Conservation (phyloP, 53 echinoderm and acorn worm species). For the Pentamera pediparva region DNA sequence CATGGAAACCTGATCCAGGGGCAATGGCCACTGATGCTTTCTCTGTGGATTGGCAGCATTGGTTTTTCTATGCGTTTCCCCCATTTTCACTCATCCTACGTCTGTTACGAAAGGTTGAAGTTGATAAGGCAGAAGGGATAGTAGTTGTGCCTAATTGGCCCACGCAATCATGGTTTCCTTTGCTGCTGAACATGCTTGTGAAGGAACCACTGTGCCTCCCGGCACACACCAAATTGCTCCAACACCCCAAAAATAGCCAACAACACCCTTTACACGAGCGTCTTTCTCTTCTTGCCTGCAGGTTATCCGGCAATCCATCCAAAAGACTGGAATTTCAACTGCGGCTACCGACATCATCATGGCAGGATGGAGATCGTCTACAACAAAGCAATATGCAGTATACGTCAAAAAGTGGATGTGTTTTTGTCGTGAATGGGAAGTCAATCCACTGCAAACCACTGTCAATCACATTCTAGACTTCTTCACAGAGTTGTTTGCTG, state of each 20-base stretch:
- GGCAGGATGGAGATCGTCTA: conserved; percentile 33
- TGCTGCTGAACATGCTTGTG: conserved; percentile 11
- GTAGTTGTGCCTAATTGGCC: conserved; percentile 38
- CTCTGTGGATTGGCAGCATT: conserved; percentile 31
- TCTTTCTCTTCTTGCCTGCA: conserved; percentile 31
- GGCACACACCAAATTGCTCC: neutral
- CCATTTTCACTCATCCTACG: neutral
- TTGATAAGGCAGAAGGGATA: conserved; percentile 14
- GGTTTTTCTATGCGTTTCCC: conserved; percentile 24
- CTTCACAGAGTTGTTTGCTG: neutral
- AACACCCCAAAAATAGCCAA: conserved; percentile 2
- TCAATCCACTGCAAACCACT: neutral
- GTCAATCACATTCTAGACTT: conserved; percentile 25
- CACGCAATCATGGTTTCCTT: conserved; percentile 24
- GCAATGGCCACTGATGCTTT: conserved; percentile 40
- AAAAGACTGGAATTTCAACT: neutral
- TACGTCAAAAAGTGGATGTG: conserved; percentile 25
- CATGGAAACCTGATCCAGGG: conserved; percentile 48
- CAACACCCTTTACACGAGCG: conserved; percentile 14
- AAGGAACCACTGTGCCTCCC: conserved; percentile 33
- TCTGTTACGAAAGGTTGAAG: conserved; percentile 1
- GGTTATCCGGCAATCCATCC: conserved; percentile 16
- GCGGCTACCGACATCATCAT: conserved; percentile 7
- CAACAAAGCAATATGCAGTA: conserved; percentile 21
- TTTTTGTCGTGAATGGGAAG: neutral